A percentile compares a stretch with the other conserved stretches of the same genome.
Evolutionary conservation across 2,888 invertebrate species (phyloP).

Genomic region (Tryphoninae sp.): DNA sequence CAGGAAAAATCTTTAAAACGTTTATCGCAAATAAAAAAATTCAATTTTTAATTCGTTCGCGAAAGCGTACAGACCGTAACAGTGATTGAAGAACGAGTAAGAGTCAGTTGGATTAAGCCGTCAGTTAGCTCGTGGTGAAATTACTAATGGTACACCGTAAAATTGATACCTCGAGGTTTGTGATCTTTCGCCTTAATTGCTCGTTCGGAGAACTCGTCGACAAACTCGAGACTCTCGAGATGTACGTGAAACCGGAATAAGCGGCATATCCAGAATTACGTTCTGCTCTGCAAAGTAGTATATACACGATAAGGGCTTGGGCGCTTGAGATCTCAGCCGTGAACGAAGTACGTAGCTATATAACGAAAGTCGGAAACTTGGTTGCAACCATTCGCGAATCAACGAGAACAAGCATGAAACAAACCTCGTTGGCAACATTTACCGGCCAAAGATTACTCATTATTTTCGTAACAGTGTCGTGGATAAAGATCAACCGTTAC

Average conservation of each 20-base stretch:
- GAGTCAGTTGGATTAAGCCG: constrained; percentile 1
- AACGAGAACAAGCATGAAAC: constrained; percentile 18
- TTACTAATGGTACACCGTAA: constrained; percentile 26
- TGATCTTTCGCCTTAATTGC: constrained; percentile 49
- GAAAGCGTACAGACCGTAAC: background rate
- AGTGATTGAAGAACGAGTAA: background rate
- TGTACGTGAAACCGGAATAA: constrained; percentile 29
- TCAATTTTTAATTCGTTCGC: background rate
- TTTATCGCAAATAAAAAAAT: too few species aligned
- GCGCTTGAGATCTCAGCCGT: background rate
- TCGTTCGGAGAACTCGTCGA: constrained; percentile 31
- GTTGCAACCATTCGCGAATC: constrained; percentile 37
- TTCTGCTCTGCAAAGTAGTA: constrained; percentile 9
- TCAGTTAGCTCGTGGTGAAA: background rate
- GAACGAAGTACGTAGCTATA: background rate
- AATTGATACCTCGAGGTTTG: constrained; percentile 38
- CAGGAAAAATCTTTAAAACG: too few species aligned
- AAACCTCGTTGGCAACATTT: constrained; percentile 39
- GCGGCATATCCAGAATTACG: constrained; percentile 34
- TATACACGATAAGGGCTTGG: constrained; percentile 40
- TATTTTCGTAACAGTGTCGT: constrained; percentile 14
- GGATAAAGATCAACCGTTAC: constrained; percentile 40
- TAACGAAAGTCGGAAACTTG: constrained; percentile 47
- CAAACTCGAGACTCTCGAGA: constrained; percentile 32
- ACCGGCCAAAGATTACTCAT: constrained; percentile 35